Conservation (phyloP, 2,113 vertebrate genomes). For the Sphyrna mokarran region DNA sequence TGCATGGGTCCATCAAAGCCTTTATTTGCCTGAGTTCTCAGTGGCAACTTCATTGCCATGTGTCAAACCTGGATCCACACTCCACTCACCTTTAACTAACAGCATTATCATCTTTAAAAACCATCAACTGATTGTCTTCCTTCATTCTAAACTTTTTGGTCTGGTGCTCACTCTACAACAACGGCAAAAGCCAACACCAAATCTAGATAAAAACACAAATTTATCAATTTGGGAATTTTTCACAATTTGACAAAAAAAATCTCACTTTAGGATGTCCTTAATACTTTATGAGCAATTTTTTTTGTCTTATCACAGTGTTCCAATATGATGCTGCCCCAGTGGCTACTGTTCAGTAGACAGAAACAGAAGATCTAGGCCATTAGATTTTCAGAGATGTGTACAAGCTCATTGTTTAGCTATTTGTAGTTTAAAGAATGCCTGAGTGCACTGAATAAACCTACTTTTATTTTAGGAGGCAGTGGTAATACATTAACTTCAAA, state of each 20-base stretch:
- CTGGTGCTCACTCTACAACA: background rate
- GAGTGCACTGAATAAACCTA: background rate
- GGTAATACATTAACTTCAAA: background rate
- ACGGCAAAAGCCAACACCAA: background rate
- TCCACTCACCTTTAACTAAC: background rate
- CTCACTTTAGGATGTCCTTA: background rate
- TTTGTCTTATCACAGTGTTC: background rate
- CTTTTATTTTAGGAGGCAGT: background rate
- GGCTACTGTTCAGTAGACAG: background rate
- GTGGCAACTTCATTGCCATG: background rate
- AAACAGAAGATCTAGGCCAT: background rate
- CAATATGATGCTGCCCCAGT: background rate
- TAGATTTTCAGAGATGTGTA: background rate
- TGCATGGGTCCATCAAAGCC: no score
- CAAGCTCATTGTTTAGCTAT: background rate
- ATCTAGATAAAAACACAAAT: background rate
- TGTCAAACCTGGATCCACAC: background rate
- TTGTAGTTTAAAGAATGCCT: background rate
- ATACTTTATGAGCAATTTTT: background rate
- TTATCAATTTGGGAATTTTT: background rate
- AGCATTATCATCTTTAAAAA: background rate
- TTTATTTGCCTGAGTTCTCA: background rate
- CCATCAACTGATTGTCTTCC: background rate
- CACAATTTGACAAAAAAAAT: background rate
- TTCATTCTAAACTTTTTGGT: background rate